Evolutionary conservation across 35 echinoderm and acorn worm species (phyloP), one percentile per base, ranked within the genome.

Genomic region (Stichopus chloronotus): DNA sequence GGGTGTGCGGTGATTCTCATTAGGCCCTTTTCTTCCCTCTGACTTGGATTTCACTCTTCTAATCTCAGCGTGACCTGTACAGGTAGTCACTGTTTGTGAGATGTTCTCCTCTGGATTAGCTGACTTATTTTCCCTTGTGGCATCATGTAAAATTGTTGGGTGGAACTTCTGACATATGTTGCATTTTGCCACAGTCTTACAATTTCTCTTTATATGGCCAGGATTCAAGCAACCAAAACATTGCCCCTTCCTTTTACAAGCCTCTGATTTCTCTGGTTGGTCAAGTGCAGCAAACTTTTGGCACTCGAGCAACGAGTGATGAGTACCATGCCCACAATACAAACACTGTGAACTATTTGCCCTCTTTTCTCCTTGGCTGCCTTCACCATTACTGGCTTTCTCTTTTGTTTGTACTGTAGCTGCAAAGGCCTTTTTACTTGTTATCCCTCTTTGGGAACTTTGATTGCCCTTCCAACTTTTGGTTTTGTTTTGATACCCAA

Each of bases 221-320:
- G 69, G 65, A 55, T 55, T 90, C 52, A 90, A 19, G 56, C 88
- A 76, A 56, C 68, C 68, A 78, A 91, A 91, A 19, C 89, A 91
- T 11, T 78, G 71, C 17, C 89, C 89, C 54, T 91, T n/a, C n/a
- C n/a, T n/a, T n/a, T n/a, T n/a, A n/a, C n/a, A n/a, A n/a, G n/a
- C n/a, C n/a, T n/a, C n/a, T n/a, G n/a, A n/a, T n/a, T n/a, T n/a
- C n/a, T n/a, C n/a, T n/a, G n/a, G n/a, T n/a, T n/a, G n/a, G n/a
- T n/a, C n/a, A n/a, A n/a, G n/a, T n/a, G n/a, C n/a, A n/a, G n/a
- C n/a, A n/a, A n/a, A n/a, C n/a, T n/a, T 91, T 54, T 78, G 89
- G 21, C 77, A 56, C 7, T 22, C 4, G 6, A 78, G 74, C 24
- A 91, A 53, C 19, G 24, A 24, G 19, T 91, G 89, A 52, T 91